Base-by-base conservation (phyloP, 2,888 invertebrate genomes). In the Oscheius sp. region DNA sequence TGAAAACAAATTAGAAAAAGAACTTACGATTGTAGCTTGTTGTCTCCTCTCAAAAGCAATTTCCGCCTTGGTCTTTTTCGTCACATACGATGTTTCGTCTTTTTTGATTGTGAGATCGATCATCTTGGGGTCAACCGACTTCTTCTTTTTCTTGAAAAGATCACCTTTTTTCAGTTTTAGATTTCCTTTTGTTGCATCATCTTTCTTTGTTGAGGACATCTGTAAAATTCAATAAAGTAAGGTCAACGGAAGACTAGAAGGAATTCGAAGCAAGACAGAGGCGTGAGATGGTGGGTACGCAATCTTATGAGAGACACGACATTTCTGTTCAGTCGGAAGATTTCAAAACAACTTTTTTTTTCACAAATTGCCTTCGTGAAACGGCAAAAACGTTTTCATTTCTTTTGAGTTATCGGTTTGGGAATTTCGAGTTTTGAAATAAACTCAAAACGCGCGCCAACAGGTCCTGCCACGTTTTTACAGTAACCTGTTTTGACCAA, bases 41-140 rank as follows among this genome's bases (percentile, higher is more conserved):
- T 84, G 83, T 55, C 86, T 79, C 58, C 82, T 80, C 70, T 87
- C 81, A 75, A 88, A 88, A n/a, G 87, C 84, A 70, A 86, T 62
- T 75, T 88, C 86, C 11, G 89, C 86, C 65, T 81, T 79, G 35
- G 89, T 88, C 76, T 87, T 88, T 50, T 60, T 76, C 11, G 72
- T 50, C 29, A 13, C 13, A 60, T 53, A 32, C 13, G 71, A 66
- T 10, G 58, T 21, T n/a, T 62, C 76, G 50, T 75, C 75, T 55
- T 74, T 73, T 58, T 73, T 68, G 48, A 82, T 82, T 0, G 82
- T 80, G 65, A 82, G 63, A 60, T 82, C 82, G 50, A 82, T 75
- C 60, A 76, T 75, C 51, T 82, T 80, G 21, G 75, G 77, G 63
- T 81, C 80, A 32, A 77, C 62, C n/a, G 71, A 73, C 53, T 80